Percentiles rank a stretch among this genome's conserved stretches.
phyloP scores from a whole-genome alignment of 2,888 invertebrate species.

The Drosophila macrospina region DNA sequence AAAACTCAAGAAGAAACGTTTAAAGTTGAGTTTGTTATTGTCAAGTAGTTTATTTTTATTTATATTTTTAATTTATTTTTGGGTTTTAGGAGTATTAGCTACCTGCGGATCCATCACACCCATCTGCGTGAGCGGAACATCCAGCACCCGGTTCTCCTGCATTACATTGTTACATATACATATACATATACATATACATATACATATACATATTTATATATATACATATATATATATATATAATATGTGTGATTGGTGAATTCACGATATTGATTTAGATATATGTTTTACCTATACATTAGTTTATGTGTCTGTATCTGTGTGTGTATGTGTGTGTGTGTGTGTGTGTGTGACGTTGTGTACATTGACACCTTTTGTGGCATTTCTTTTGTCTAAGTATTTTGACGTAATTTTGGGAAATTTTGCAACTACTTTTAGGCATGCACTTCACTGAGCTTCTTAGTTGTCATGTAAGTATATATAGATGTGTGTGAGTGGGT shows the following conservation, averaged over 20 bases:
- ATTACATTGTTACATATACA: conserved; percentile 72
- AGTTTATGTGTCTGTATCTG: conserved; percentile 15
- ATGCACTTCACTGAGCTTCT: conserved; percentile 57
- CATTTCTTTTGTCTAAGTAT: conserved; percentile 14
- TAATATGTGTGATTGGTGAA: conserved; percentile 47
- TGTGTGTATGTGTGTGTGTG: not conserved
- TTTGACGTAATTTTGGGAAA: conserved; percentile 52
- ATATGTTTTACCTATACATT: conserved; percentile 33
- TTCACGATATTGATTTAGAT: conserved; percentile 48
- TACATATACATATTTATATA: conserved; percentile 60
- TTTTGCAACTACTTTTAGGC: conserved; percentile 52
- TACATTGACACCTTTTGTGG: conserved; percentile 8
- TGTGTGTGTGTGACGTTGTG: conserved; percentile 6
- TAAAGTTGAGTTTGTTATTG: conserved; percentile 47
- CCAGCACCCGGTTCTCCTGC: conserved; percentile 93
- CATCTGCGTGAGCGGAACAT: conserved; percentile 96
- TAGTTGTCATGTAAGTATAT: conserved; percentile 19
- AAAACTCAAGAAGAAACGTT: conserved; percentile 70
- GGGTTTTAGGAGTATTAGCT: conserved; percentile 83
- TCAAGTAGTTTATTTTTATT: conserved; percentile 16
- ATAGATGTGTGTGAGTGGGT: conserved; percentile 23
- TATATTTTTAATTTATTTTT: conserved; percentile 32
- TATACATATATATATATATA: conserved; percentile 56
- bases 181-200: conserved; percentile 67
- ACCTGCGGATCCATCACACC: conserved; percentile 97